Percentiles rank a stretch among this genome's conserved stretches.
Conservation (phyloP, 1,140 invertebrate species). For the Atta cephalotes region DNA sequence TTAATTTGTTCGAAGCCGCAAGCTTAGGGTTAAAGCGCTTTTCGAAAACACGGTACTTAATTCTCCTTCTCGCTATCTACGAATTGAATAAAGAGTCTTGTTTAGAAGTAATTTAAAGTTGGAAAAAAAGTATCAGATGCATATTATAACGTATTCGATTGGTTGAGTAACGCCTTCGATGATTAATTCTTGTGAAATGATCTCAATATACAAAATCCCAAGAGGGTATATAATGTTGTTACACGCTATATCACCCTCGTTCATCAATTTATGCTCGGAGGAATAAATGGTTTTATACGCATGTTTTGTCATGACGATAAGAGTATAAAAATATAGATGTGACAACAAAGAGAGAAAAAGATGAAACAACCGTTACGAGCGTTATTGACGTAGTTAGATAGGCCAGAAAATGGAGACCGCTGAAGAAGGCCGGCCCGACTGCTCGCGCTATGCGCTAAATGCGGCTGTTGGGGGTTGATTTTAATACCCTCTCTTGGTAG, state of each 20-base stretch:
- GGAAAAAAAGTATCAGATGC: neutral
- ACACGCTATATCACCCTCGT: neutral
- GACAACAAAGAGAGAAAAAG: constrained; percentile 11
- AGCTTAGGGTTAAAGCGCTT: neutral
- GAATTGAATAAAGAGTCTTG: neutral
- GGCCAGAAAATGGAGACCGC: constrained; percentile 34
- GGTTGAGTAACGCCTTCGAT: neutral
- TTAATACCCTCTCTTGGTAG: constrained; percentile 77
- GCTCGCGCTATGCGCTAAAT: constrained; percentile 19
- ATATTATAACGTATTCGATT: neutral
- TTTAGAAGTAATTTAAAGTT: neutral
- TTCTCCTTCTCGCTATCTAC: neutral
- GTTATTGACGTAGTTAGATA: constrained; percentile 26
- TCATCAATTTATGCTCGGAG: neutral
- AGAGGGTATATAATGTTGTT: neutral
- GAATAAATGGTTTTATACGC: neutral
- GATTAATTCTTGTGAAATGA: neutral
- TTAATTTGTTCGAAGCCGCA: neutral
- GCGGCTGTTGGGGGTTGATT: constrained; percentile 71
- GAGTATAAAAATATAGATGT: constrained; percentile 16
- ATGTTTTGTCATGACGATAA: neutral
- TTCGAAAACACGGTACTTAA: neutral
- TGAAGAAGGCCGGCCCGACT: constrained; percentile 46
- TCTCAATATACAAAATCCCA: neutral
- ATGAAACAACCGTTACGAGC: neutral